Percentiles rank a stretch among this genome's conserved stretches.
Evolutionary conservation across 2,113 vertebrate genomes (phyloP).

Genomic region (Odobenus rosmarus): DNA sequence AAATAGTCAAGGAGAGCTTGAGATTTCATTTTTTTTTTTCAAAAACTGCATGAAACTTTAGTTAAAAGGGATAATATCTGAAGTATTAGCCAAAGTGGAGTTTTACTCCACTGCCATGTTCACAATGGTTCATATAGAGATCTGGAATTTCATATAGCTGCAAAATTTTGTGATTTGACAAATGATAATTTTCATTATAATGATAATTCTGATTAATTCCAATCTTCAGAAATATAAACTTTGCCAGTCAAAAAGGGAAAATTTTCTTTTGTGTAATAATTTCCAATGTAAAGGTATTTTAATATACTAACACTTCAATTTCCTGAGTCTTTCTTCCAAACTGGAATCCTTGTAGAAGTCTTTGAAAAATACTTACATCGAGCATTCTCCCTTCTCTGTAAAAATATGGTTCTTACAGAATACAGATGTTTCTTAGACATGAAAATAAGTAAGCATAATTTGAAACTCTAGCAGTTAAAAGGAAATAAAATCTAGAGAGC

Average conservation of each 20-base stretch:
- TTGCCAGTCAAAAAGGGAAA: background rate
- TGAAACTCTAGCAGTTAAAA: background rate
- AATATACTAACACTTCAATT: background rate
- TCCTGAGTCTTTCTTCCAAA: background rate
- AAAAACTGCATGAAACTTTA: background rate
- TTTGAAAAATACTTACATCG: slow-evolving; percentile 8
- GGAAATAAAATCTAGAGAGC: background rate
- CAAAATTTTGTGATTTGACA: background rate
- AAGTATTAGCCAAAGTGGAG: background rate
- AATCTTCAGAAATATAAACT: background rate
- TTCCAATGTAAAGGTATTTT: background rate
- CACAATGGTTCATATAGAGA: background rate
- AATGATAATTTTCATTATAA: background rate
- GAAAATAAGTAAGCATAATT: slow-evolving; percentile 26
- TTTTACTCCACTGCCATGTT: background rate
- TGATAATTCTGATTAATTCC: background rate
- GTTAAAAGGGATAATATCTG: background rate
- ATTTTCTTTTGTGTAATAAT: background rate
- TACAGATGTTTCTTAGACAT: background rate
- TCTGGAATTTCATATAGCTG: background rate
- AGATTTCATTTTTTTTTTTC: background rate
- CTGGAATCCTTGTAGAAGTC: background rate
- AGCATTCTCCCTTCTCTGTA: background rate
- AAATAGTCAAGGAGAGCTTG: background rate
- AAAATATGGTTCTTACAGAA: slow-evolving; percentile 6